Conservation (phyloP, 2,888 invertebrate genomes). For the Allacma fusca region DNA sequence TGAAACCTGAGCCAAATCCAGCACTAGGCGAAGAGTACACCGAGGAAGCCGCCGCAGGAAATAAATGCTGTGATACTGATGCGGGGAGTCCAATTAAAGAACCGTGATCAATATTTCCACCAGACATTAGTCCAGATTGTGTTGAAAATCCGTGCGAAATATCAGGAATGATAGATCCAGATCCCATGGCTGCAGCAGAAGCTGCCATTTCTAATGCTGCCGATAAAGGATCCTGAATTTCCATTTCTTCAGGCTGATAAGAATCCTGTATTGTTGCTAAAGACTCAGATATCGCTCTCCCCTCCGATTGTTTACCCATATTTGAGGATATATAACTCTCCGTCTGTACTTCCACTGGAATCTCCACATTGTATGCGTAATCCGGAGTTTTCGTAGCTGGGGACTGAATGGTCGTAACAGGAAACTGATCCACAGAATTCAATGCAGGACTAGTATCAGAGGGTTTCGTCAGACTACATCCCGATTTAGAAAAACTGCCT, state of each 20-base stretch:
- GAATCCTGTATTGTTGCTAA: not conserved
- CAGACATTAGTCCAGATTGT: not conserved
- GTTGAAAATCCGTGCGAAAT: not conserved
- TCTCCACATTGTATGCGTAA: not conserved
- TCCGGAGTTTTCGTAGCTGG: not conserved
- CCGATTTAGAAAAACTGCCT: not conserved
- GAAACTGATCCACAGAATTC: not conserved
- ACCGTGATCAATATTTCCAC: not conserved
- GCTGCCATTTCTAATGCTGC: conserved; percentile 35
- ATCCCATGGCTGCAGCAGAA: not conserved
- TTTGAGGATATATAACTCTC: not conserved
- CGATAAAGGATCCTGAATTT: conserved; percentile 31
- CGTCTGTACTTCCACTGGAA: not conserved
- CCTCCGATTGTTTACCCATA: not conserved
- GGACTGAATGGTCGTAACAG: no score
- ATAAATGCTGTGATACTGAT: not conserved
- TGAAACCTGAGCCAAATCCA: not conserved
- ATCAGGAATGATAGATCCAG: not conserved
- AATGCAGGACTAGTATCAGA: not conserved
- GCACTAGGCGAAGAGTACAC: not conserved
- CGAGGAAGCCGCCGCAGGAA: not conserved
- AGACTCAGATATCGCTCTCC: not conserved
- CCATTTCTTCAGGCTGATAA: not conserved
- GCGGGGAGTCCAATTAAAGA: conserved; percentile 1
- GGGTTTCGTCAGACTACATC: not conserved